These are phyloP conservation scores for Cheilosia pagana DNA, from an alignment of 2,888 invertebrate species.

Conservation along the genomic window DNA sequence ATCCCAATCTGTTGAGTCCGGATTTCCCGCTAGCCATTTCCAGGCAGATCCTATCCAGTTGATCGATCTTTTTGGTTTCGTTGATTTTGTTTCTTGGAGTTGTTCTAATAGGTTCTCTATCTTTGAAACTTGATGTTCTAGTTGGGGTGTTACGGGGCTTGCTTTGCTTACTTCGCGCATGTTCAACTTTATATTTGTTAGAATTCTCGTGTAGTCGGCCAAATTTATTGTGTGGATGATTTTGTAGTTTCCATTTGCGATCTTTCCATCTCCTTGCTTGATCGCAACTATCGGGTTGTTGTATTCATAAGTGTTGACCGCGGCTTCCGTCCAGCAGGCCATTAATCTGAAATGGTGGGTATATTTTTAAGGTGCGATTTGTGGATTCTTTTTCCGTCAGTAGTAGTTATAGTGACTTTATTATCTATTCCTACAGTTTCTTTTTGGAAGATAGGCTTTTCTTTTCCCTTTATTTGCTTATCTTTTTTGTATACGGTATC, in stretches of 20 bases:
- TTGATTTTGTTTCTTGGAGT: too few relatives aligned
- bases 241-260: not conserved
- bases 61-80: too few relatives aligned
- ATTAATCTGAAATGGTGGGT: constrained; percentile 41
- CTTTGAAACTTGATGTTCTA: too few relatives aligned
- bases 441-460: constrained; percentile 44
- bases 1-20: too few relatives aligned
- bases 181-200: too few relatives aligned
- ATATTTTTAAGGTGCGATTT: constrained; percentile 36
- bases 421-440: constrained; percentile 56
- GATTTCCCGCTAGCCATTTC: too few relatives aligned
- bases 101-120: too few relatives aligned
- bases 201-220: not conserved
- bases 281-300: constrained; percentile 5
- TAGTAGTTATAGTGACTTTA: constrained; percentile 57
- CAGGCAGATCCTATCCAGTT: too few relatives aligned
- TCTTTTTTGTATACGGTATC: constrained; percentile 49
- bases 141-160: too few relatives aligned
- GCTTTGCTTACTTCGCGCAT: too few relatives aligned
- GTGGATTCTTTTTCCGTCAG: constrained; percentile 33
- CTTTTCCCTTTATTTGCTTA: constrained; percentile 58
- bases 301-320: constrained; percentile 4
- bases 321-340: not conserved
- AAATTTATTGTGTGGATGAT: constrained; percentile 1
- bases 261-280: constrained; percentile 1